A percentile compares a stretch with the other conserved stretches of the same genome.
Conservation (phyloP, 2,888 invertebrate species). For the Pollenia labialis region DNA sequence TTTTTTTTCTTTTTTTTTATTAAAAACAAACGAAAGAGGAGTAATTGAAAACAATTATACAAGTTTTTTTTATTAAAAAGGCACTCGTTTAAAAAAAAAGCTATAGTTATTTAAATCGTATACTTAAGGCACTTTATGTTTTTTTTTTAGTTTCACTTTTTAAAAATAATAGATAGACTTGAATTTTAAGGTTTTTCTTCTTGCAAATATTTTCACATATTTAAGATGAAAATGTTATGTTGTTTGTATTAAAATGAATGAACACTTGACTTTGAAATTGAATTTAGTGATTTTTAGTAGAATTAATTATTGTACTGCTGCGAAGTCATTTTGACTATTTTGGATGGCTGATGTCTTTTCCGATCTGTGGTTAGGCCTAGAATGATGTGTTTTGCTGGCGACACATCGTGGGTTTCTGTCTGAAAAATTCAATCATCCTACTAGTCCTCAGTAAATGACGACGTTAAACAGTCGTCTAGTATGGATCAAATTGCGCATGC, state of each 20-base stretch:
- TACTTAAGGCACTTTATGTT: conserved; percentile 71
- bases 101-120: conserved; percentile 62
- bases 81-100: conserved; percentile 63
- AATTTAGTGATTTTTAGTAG: conserved; percentile 16
- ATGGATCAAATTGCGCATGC: conserved; percentile 63
- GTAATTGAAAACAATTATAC: conserved; percentile 29
- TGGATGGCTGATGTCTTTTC: conserved; percentile 81
- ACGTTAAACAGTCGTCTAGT: conserved; percentile 72
- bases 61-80: conserved; percentile 52
- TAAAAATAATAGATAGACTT: conserved; percentile 5
- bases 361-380: conserved; percentile 85
- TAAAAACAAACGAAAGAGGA: conserved; percentile 5
- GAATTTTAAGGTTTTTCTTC: conserved; percentile 1
- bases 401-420: conserved; percentile 83
- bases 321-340: conserved; percentile 64
- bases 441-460: conserved; percentile 70
- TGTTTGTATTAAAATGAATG: background rate
- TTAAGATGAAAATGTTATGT: background rate
- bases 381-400: conserved; percentile 84
- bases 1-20: conserved; percentile 16
- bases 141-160: conserved; percentile 42
- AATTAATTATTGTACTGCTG: conserved; percentile 57
- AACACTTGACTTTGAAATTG: conserved; percentile 64
- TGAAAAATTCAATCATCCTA: conserved; percentile 79
- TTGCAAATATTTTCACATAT: conserved; percentile 44